Conservation (phyloP, 2,888 invertebrate species). For the Melanophora roralis region DNA sequence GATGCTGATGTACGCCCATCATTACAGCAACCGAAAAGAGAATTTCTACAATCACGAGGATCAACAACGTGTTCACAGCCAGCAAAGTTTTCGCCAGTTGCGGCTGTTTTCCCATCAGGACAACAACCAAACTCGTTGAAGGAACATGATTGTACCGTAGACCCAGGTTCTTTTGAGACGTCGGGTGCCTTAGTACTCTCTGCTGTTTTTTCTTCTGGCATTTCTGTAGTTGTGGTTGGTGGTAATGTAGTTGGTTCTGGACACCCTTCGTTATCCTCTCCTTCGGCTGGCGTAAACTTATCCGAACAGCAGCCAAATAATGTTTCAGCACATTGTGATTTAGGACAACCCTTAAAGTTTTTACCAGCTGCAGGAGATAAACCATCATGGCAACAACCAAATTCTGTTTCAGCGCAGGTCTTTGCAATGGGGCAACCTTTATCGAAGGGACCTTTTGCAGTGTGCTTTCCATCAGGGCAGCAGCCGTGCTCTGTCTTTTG, state of each 20-base stretch:
- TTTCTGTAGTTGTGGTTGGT: conserved; percentile 69
- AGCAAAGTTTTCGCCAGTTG: conserved; percentile 79
- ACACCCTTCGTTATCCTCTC: conserved; percentile 89
- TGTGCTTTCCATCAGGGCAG: conserved; percentile 87
- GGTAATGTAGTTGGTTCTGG: conserved; percentile 80
- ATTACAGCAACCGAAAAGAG: conserved; percentile 86
- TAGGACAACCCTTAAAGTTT: conserved; percentile 86
- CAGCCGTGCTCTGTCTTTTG: conserved; percentile 85
- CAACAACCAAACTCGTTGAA: conserved; percentile 82
- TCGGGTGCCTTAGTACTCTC: conserved; percentile 53
- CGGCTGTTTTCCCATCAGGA: conserved; percentile 82
- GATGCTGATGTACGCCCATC: conserved; percentile 82
- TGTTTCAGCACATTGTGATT: conserved; percentile 84
- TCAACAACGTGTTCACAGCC: conserved; percentile 68
- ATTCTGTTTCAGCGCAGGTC: conserved; percentile 86
- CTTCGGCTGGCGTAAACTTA: conserved; percentile 85
- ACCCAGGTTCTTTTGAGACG: conserved; percentile 67
- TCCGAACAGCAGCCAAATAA: conserved; percentile 93
- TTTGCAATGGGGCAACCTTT: conserved; percentile 85
- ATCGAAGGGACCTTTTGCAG: conserved; percentile 89
- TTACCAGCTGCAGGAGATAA: conserved; percentile 87
- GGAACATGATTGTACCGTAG: conserved; percentile 74
- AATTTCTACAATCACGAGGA: conserved; percentile 78
- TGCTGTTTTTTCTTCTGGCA: conserved; percentile 63
- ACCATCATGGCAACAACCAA: conserved; percentile 90